phyloP scores from a whole-genome alignment of 2,113 vertebrate species.

The Bucco capensis region DNA sequence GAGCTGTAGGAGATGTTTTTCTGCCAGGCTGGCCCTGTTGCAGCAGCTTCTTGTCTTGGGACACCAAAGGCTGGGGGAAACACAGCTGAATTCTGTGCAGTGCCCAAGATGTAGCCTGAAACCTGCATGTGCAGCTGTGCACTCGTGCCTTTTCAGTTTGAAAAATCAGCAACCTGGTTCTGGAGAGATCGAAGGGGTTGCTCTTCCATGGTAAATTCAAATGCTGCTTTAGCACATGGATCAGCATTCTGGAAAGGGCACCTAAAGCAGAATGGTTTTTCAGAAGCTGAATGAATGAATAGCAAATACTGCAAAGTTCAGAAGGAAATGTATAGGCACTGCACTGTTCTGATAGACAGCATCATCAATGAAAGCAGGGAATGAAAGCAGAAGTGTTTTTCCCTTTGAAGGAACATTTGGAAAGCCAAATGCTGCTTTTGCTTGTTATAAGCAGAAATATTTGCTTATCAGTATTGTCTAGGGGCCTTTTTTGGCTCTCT shows the following conservation, averaged over 20 bases:
- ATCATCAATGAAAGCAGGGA: neutral
- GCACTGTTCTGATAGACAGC: neutral
- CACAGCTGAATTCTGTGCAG: neutral
- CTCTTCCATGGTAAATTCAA: neutral
- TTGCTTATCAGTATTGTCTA: neutral
- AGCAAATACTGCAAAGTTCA: neutral
- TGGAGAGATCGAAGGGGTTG: neutral
- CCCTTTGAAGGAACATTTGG: neutral
- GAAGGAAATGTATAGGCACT: neutral
- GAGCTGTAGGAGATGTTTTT: neutral
- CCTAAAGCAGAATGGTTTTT: neutral
- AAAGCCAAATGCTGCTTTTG: neutral
- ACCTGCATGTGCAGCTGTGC: neutral
- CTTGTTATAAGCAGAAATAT: neutral
- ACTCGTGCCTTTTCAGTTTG: neutral
- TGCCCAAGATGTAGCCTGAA: neutral
- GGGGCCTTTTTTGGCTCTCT: neutral
- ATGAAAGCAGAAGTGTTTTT: neutral
- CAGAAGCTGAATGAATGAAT: neutral
- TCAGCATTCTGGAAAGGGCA: neutral
- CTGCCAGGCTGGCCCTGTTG: neutral
- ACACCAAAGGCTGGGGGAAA: neutral
- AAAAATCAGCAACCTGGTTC: neutral
- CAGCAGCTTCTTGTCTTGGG: neutral
- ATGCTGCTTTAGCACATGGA: neutral